phyloP scores from a whole-genome alignment of 2,888 invertebrate species.

The Toxonevra muliebris region DNA sequence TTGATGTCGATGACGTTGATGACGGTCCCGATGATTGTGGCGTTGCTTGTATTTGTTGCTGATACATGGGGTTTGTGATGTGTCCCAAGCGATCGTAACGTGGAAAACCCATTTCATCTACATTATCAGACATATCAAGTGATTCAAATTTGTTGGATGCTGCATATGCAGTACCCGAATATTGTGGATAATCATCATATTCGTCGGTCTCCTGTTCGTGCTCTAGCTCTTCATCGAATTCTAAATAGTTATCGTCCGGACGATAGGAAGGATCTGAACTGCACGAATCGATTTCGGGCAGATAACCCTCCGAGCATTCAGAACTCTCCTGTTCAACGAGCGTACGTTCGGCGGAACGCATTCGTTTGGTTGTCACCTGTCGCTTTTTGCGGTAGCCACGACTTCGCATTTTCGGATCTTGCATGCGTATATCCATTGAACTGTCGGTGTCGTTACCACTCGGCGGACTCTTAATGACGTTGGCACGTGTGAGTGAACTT shows the following conservation, averaged over 20 bases:
- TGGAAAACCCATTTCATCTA: conserved; percentile 75
- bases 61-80: conserved; percentile 63
- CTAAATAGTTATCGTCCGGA: conserved; percentile 63
- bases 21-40: neutral
- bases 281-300: conserved; percentile 73
- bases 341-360: conserved; percentile 56
- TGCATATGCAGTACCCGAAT: conserved; percentile 52
- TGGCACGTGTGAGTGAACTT: conserved; percentile 70
- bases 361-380: conserved; percentile 66
- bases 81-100: conserved; percentile 71
- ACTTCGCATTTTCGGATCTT: conserved; percentile 74
- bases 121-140: conserved; percentile 72
- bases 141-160: conserved; percentile 67
- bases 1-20: conserved; percentile 44
- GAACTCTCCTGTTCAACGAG: conserved; percentile 70
- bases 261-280: conserved; percentile 71
- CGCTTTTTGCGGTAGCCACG: conserved; percentile 76
- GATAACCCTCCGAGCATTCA: conserved; percentile 75
- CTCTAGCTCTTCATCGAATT: conserved; percentile 64
- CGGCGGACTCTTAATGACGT: conserved; percentile 75
- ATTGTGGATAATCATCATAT: conserved; percentile 69
- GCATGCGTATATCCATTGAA: conserved; percentile 71
- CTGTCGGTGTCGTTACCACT: conserved; percentile 81
- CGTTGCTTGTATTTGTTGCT: conserved; percentile 36
- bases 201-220: conserved; percentile 66